Base-by-base conservation (phyloP, 2,113 vertebrate genomes). In the Danio rerio region DNA sequence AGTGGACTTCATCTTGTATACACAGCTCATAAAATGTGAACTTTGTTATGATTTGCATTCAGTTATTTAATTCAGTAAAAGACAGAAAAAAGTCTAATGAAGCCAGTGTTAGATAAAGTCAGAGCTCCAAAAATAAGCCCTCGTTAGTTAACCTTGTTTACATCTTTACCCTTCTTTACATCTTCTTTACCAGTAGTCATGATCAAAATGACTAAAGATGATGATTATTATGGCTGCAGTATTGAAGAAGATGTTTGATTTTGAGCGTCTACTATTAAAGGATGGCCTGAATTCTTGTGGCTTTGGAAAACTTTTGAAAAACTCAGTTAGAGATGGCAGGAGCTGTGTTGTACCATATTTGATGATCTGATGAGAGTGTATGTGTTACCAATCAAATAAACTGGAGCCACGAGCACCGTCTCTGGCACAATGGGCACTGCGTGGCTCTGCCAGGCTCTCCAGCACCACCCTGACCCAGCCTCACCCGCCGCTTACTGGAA, bases 401-500 rank as follows among this genome's bases (percentile, higher is more conserved):
- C 43, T 61, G 16, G 16, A 71, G 45, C 65, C 56, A 47, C 3
- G 40, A 20, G 59, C 42, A 16, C 42, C 40, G 43, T 74, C 72
- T 7, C 55, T 75, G 55, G 73, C 55, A 20, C 55, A 59, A 61
- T 61, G 15, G 73, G 40, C 56, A 77, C n/a, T 42, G 8, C 58
- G 18, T 9, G 59, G 18, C 56, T 50, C 20, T 42, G 62, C 76
- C 76, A 79, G 59, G 59, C 40, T 66, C 61, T 53, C 15, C 61
- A 79, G 47, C 50, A 66, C 45, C 59, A 80, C 73, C 62, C 52
- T 73, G 49, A 66, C 9, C 70, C 83, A 65, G 70, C 81, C 81
- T 72, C 76, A 63, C 58, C 82, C 76, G 21, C 11, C 6, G 61
- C 81, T 83, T 82, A 50, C 84, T 83, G 81, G 62, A 83, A 80